Conservation (phyloP, 2,888 invertebrate genomes). For the Philhelius pedissequus region DNA sequence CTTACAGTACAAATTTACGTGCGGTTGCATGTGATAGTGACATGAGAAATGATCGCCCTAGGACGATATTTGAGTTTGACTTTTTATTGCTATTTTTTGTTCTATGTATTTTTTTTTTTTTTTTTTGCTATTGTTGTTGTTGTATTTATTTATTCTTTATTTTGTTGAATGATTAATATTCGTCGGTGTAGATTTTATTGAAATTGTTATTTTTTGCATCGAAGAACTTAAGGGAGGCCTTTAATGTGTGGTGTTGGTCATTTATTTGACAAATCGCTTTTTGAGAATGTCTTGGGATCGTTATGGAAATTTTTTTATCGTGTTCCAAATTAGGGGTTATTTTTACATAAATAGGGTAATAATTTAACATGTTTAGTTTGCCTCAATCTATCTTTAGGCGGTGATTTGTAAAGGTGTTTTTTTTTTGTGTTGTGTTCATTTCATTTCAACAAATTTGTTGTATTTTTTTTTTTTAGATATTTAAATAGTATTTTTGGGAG, state of each 20-base stretch:
- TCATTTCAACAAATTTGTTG: neutral
- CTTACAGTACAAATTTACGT: conserved; percentile 29
- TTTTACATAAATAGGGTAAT: conserved; percentile 15
- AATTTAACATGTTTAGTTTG: conserved; percentile 25
- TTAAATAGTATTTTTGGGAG: neutral
- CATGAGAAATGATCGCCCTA: conserved; percentile 61
- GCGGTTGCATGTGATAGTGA: conserved; percentile 34
- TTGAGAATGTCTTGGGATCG: conserved; percentile 24
- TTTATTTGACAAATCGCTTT: conserved; percentile 59
- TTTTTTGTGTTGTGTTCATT: neutral
- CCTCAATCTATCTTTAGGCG: neutral
- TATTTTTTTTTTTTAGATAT: neutral
- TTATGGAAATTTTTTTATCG: conserved; percentile 32
- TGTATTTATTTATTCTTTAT: neutral
- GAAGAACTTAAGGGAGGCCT: neutral
- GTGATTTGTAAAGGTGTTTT: neutral
- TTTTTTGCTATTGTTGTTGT: neutral
- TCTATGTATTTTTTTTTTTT: neutral
- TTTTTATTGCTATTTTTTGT: conserved; percentile 57
- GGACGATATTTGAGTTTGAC: conserved; percentile 51
- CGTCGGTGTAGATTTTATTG: conserved; percentile 51
- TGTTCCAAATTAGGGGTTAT: conserved; percentile 23
- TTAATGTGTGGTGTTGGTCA: conserved; percentile 45
- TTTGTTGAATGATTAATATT: conserved; percentile 41
- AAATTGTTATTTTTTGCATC: conserved; percentile 32